Percentiles rank a stretch among this genome's conserved stretches.
phyloP scores from a whole-genome alignment of 2,888 invertebrate genomes.

The Dusona sp. region DNA sequence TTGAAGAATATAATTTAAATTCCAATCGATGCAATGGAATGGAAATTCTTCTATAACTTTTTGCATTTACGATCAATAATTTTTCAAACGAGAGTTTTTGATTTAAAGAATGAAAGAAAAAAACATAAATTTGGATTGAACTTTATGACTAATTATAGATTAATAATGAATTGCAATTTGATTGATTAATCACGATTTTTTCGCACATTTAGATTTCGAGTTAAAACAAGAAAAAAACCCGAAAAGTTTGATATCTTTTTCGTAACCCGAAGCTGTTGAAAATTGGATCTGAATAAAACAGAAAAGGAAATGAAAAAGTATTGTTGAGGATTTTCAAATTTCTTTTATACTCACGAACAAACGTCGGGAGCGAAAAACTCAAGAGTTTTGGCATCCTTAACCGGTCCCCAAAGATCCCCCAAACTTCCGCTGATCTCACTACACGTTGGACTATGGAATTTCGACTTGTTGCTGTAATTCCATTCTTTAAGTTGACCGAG shows the following conservation, averaged over 20 bases:
- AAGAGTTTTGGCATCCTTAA: conserved; percentile 86
- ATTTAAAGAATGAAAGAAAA: background rate
- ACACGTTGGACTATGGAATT: conserved; percentile 88
- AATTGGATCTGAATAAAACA: too few relatives aligned
- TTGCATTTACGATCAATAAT: background rate
- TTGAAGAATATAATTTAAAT: background rate
- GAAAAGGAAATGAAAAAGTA: background rate
- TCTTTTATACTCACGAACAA: conserved; percentile 88
- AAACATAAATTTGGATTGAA: background rate
- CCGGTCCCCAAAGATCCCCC: conserved; percentile 93
- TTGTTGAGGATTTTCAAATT: background rate
- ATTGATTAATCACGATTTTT: too few relatives aligned
- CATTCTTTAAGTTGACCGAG: conserved; percentile 90
- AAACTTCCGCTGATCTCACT: conserved; percentile 90
- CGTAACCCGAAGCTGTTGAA: too few relatives aligned
- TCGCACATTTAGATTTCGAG: too few relatives aligned
- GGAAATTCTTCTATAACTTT: background rate
- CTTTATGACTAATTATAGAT: background rate
- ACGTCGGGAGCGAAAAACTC: conserved; percentile 91
- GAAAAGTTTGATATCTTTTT: too few relatives aligned
- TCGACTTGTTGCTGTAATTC: conserved; percentile 87
- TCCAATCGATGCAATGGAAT: too few relatives aligned
- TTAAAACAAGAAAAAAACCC: too few relatives aligned
- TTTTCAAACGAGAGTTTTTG: background rate
- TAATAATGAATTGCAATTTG: too few relatives aligned